Evolutionary conservation across 2,888 invertebrate genomes (phyloP), one percentile per base, ranked within the genome.

Genomic region (Timema cristinae): DNA sequence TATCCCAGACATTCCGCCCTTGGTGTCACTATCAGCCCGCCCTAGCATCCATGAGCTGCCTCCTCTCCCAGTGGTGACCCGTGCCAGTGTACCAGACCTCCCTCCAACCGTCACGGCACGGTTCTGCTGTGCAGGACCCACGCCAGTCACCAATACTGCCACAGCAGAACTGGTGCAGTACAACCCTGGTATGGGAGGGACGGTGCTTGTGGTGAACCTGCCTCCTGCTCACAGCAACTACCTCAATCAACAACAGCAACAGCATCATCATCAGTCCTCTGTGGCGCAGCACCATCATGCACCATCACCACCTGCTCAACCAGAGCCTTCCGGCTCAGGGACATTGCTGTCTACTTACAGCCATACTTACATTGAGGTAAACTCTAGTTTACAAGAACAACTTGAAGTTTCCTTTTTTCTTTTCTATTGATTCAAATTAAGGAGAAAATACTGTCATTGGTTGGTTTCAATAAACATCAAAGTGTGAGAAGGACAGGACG

Each of bases 181-280:
- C 68, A 86, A 90, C 67, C 87, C 88, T 0, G 84, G 86, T 2
- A 86, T 86, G 0, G 86, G 71, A 10, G 91, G 92, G 5, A 90
- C 93, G 0, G 92, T 93, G 51, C 84, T 94, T 54, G 93, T 93
- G 5, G 93, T 94, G 10, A 93, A 92, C 78, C 84, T 94, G 72
- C 93, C 93, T 8, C 92, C 93, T 0, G 87, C 90, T 77, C 86
- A 85, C 68, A 81, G 81, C 61, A 81, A 80, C 75, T 77, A 80
- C 72, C 78, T 81, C 50, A 75, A 75, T 67, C 75, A 75, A 47
- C 74, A 74, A 67, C 73, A 75, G 67, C 73, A 73, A 49, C 73
- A 74, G 49, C 71, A 74, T 48, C 73, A 73, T 49, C 71, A 72
- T 47, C 71, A 73, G 16, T 79, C 61, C 50, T 59, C 52, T 15